Percentiles rank a stretch among this genome's conserved stretches.
phyloP scores from a whole-genome alignment of 2,113 vertebrate genomes.

The Chrysemys picta region DNA sequence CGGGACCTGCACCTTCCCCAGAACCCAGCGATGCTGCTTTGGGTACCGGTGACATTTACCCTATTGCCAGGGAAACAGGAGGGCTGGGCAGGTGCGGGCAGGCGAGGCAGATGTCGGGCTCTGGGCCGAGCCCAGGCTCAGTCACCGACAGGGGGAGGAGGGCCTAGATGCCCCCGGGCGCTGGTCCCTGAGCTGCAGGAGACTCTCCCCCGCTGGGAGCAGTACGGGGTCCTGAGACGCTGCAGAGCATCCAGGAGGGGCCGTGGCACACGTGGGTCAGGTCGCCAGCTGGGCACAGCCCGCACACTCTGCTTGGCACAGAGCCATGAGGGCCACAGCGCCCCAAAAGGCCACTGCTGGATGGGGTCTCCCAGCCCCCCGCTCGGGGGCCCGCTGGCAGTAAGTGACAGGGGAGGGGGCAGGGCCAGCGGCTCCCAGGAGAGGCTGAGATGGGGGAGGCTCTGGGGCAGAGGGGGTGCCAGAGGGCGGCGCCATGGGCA shows the following conservation, averaged over 20 bases:
- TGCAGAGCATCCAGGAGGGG: not conserved
- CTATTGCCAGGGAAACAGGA: not conserved
- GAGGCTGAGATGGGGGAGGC: no score
- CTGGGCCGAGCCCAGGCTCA: constrained; percentile 22
- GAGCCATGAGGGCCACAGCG: not conserved
- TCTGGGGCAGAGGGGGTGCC: no score
- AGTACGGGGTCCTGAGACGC: not conserved
- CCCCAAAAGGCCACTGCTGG: not conserved
- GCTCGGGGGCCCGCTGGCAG: not conserved
- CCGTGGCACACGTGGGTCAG: not conserved
- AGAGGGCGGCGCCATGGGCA: no score
- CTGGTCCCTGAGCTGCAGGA: not conserved
- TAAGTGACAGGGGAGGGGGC: not conserved
- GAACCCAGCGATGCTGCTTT: rapidly evolving
- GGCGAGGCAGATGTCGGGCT: not conserved
- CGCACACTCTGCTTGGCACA: not conserved
- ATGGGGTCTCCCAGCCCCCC: not conserved
- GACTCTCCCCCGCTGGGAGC: not conserved
- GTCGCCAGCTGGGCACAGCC: not conserved
- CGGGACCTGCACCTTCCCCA: rapidly evolving
- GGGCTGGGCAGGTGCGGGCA: not conserved
- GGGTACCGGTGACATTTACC: not conserved
- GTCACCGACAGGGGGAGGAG: constrained; percentile 58
- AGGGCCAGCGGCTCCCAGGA: not conserved
- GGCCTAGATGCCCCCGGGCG: not conserved